Evolutionary conservation across 2,113 vertebrate genomes (phyloP), one percentile per base, ranked within the genome.

Genomic region (Antechinus stuartii): DNA sequence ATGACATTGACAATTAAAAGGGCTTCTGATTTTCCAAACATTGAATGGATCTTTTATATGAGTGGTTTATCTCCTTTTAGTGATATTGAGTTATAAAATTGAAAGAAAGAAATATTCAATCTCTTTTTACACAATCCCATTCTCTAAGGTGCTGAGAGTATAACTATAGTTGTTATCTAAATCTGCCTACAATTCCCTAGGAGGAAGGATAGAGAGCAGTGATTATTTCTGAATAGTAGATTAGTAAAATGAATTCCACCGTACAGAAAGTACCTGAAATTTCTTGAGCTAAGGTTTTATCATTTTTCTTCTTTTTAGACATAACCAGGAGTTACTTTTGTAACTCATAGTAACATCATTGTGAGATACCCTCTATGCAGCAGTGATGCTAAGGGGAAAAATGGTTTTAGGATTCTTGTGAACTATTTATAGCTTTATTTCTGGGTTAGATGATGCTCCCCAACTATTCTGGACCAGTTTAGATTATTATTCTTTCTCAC

Each of bases 71-170:
- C 5, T 27, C 90, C 54, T n/a, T 91, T 53, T 24, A 90, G 42
- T 84, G 90, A 90, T 46, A 92, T 53, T 16, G 5, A 95, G 53
- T 8, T 56, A 23, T 90, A 89, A 96, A 96, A 94, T 89, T 47
- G 47, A 94, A 95, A 95, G 2, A 90, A 25, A 55, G 23, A 95
- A 94, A 91, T 47, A 84, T 19, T 53, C 61, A 68, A 24, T 8
- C 53, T 91, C 84, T 25, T 93, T 68, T 84, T 91, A 91, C 35
- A 46, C 10, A 52, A 49, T 3, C 25, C 2, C 49, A 90, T 0
- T 76, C n/a, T 2, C 49, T 35, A 91, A 68, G 27, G 25, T n/a
- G 89, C 53, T 91, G 35, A 54, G 30, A 56, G 22, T 30, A 25
- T n/a, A 76, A 25, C 35, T 76, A n/a, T 76, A n/a, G 1, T 22